phyloP scores from a whole-genome alignment of 2,113 vertebrate species.

The Puntigrus tetrazona region DNA sequence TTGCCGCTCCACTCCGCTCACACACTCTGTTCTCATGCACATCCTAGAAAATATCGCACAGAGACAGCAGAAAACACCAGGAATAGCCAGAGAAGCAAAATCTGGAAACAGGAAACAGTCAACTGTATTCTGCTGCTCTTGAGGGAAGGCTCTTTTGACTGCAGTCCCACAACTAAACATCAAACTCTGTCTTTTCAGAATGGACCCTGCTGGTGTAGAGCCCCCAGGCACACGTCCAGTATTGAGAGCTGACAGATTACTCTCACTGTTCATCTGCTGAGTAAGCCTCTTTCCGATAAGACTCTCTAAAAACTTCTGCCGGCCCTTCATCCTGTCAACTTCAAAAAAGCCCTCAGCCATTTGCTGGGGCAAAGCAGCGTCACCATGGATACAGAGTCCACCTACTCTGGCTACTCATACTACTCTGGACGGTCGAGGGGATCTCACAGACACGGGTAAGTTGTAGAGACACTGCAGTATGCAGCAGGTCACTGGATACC shows the following conservation, averaged over 20 bases:
- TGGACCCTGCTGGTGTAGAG: slow-evolving; percentile 37
- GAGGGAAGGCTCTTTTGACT: neutral
- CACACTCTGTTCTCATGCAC: too few relatives aligned
- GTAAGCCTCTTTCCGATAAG: slow-evolving; percentile 59
- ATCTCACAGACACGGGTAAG: slow-evolving; percentile 90
- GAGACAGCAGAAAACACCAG: too few relatives aligned
- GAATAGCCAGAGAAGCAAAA: too few relatives aligned
- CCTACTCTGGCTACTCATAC: slow-evolving; percentile 94
- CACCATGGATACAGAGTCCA: slow-evolving; percentile 95
- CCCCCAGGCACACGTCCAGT: slow-evolving; percentile 48
- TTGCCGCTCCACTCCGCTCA: too few relatives aligned
- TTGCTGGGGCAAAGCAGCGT: slow-evolving; percentile 60
- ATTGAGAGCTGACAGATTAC: slow-evolving; percentile 62
- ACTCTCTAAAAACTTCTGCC: slow-evolving; percentile 54
- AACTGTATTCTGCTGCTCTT: neutral
- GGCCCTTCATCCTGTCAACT: slow-evolving; percentile 49
- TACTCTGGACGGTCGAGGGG: slow-evolving; percentile 93
- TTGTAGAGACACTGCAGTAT: neutral
- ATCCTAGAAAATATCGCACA: too few relatives aligned
- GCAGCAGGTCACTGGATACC: neutral
- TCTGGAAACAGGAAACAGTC: neutral
- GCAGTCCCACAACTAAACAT: neutral
- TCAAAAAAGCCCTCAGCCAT: slow-evolving; percentile 52
- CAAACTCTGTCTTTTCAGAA: neutral
- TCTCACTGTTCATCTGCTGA: slow-evolving; percentile 64